These are phyloP conservation scores for Edolisoma coerulescens DNA, from an alignment of 2,113 vertebrate genomes.

Conservation along the genomic window DNA sequence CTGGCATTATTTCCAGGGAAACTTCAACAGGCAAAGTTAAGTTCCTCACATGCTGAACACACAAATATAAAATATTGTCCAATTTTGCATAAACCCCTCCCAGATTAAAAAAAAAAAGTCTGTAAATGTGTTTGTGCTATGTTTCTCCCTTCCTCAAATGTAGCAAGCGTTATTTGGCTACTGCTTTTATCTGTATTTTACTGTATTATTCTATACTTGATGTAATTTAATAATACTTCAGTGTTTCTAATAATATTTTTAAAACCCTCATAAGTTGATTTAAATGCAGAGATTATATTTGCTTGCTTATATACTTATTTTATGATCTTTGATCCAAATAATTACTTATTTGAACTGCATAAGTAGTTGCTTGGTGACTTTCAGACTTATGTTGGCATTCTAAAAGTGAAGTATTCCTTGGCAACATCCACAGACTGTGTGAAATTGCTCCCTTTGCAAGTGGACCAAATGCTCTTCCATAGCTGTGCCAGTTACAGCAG, in stretches of 20 bases:
- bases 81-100: background rate
- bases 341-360: background rate
- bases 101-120: background rate
- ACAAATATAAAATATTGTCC: background rate
- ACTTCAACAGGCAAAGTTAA: background rate
- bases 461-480: background rate
- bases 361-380: background rate
- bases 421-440: background rate
- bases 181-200: background rate
- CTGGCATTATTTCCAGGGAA: background rate
- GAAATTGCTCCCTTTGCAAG: background rate
- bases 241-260: background rate
- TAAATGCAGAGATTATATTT: background rate
- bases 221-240: background rate
- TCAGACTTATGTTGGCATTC: background rate
- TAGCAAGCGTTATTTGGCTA: background rate
- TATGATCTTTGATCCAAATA: background rate
- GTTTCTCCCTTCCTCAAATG: background rate
- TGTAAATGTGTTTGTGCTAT: background rate
- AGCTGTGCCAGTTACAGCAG: background rate
- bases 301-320: background rate
- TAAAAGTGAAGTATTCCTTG: background rate
- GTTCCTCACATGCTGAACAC: background rate
- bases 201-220: background rate
- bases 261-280: background rate